Conservation (phyloP, 2,797 vertebrate species). For the Scolopax bukidnonensis region DNA sequence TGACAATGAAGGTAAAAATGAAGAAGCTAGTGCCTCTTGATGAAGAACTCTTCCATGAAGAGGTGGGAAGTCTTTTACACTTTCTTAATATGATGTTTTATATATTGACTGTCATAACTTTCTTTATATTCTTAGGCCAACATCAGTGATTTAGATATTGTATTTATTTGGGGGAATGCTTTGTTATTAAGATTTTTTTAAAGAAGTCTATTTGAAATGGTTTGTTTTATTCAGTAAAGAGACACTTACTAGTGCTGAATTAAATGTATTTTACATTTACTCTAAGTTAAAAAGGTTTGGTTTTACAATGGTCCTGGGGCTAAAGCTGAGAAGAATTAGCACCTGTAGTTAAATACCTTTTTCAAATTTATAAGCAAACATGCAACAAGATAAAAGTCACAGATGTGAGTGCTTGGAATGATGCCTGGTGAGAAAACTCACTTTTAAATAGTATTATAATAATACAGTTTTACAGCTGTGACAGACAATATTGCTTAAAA, state of each 20-base stretch:
- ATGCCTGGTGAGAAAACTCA: conserved; percentile 54
- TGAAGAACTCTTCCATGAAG: neutral
- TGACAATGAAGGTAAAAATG: neutral
- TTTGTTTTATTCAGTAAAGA: conserved; percentile 13
- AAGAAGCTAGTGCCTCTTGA: neutral
- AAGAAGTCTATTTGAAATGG: neutral
- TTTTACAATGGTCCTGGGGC: conserved; percentile 59
- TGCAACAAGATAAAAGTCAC: conserved; percentile 69
- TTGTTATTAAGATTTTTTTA: neutral
- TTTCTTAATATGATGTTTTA: neutral
- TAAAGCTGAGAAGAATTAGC: conserved; percentile 63
- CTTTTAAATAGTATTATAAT: conserved; percentile 5
- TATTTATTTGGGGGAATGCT: neutral
- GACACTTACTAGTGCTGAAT: neutral
- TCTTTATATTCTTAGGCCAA: neutral
- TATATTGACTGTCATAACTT: neutral
- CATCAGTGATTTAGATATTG: neutral
- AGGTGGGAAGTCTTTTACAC: neutral
- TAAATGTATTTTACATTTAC: conserved; percentile 42
- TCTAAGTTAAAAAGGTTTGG: conserved; percentile 65
- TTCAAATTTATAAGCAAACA: conserved; percentile 66
- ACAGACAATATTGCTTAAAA: neutral
- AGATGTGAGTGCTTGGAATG: conserved; percentile 67
- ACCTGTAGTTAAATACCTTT: conserved; percentile 70
- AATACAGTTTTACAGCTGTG: neutral